These are phyloP conservation scores for Trypoxylon attenuatum DNA, from an alignment of 2,888 invertebrate genomes.

Conservation along the genomic window DNA sequence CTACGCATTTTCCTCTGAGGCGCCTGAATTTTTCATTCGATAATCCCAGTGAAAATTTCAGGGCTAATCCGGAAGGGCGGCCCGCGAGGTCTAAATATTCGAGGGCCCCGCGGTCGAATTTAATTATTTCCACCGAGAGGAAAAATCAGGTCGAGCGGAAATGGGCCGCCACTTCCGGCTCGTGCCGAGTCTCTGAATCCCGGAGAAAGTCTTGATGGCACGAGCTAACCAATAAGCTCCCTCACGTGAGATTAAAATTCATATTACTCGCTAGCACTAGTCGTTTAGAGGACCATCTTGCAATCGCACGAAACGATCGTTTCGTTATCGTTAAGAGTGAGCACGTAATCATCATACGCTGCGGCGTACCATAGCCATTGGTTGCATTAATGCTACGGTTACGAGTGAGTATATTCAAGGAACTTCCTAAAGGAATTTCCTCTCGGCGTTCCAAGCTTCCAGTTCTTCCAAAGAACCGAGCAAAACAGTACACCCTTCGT, in stretches of 20 bases:
- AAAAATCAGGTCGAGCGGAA: conserved; percentile 26
- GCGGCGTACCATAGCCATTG: too few species aligned
- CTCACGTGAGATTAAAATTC: conserved; percentile 14
- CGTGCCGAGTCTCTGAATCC: too few species aligned
- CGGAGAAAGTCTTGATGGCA: too few species aligned
- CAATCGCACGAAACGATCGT: background rate
- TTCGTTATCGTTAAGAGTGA: background rate
- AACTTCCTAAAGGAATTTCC: background rate
- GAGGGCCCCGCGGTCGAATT: conserved; percentile 16
- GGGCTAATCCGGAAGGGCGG: conserved; percentile 22
- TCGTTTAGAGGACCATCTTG: background rate
- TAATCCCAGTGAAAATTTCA: conserved; percentile 31
- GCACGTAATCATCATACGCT: background rate
- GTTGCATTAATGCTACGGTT: background rate
- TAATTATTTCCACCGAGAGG: conserved; percentile 36
- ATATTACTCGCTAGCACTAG: background rate
- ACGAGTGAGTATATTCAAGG: background rate
- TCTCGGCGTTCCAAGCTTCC: background rate
- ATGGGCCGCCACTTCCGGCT: too few species aligned
- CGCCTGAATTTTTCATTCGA: conserved; percentile 5
- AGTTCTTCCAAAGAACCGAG: background rate
- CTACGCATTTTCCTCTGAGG: too few species aligned
- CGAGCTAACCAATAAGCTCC: background rate
- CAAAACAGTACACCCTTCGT: background rate
- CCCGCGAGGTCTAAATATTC: background rate